Conservation (phyloP, 2,797 vertebrate species). For the Luscinia luscinia region DNA sequence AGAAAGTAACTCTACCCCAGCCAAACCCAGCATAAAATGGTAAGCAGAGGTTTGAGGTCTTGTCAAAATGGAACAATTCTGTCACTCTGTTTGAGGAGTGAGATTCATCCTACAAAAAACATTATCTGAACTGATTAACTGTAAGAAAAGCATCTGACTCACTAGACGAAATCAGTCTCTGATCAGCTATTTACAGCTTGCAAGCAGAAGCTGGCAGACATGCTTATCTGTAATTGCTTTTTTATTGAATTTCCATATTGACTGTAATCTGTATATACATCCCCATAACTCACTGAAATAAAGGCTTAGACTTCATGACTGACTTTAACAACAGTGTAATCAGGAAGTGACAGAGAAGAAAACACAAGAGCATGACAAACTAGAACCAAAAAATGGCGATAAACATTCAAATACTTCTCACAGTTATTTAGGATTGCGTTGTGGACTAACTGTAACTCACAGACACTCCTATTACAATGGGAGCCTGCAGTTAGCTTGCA, state of each 20-base stretch:
- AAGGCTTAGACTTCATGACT: not conserved
- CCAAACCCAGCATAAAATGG: not conserved
- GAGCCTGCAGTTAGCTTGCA: not conserved
- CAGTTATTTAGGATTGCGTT: not conserved
- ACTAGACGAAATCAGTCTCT: not conserved
- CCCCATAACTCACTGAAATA: not conserved
- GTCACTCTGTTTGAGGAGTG: not conserved
- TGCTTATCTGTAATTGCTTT: conserved; percentile 20
- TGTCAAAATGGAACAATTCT: not conserved
- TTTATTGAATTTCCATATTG: conserved; percentile 19
- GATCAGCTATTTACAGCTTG: conserved; percentile 8
- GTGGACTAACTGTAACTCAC: not conserved
- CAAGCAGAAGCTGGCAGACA: not conserved
- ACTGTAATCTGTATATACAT: not conserved
- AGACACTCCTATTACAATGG: not conserved
- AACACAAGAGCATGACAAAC: not conserved
- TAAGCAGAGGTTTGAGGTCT: not conserved
- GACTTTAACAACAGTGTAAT: not conserved
- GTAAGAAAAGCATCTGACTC: not conserved
- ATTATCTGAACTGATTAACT: not conserved
- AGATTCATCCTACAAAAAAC: not conserved
- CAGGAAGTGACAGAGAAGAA: not conserved
- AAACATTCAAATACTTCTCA: not conserved
- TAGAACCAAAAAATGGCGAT: not conserved
- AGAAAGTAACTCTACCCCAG: not conserved